Percentiles rank a stretch among this genome's conserved stretches.
phyloP scores from a whole-genome alignment of 2,888 invertebrate species.

The Drosophila fulvimacula region DNA sequence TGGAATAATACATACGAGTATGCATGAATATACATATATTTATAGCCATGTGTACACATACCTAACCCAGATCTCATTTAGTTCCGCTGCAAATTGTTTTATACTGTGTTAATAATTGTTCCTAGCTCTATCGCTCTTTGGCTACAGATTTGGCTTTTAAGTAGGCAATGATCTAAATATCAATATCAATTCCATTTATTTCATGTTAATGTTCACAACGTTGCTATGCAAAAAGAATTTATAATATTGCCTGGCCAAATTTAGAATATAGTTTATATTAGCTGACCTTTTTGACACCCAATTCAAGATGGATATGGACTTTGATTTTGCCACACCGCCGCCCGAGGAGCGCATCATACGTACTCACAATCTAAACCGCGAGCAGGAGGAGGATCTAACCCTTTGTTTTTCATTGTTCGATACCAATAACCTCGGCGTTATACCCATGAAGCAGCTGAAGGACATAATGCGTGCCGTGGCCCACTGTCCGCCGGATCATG shows the following conservation, averaged over 20 bases:
- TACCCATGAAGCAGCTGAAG: conserved; percentile 51
- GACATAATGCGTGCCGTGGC: conserved; percentile 53
- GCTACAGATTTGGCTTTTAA: not conserved
- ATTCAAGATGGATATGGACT: conserved; percentile 56
- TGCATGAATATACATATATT: not conserved
- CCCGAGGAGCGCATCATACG: conserved; percentile 54
- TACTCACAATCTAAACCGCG: conserved; percentile 36
- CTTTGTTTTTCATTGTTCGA: conserved; percentile 58
- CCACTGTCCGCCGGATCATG: conserved; percentile 56
- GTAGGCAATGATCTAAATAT: not conserved
- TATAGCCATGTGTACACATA: not conserved
- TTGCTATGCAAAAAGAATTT: not conserved
- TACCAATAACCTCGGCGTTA: conserved; percentile 18
- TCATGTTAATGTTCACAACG: not conserved
- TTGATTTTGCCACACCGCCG: conserved; percentile 53
- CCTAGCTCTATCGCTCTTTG: not conserved
- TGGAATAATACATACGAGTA: not conserved
- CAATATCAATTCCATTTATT: not conserved
- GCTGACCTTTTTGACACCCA: not conserved
- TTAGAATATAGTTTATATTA: not conserved
- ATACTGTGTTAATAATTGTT: not conserved
- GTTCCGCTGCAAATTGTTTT: not conserved
- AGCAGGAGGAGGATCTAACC: conserved; percentile 46
- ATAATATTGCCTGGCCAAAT: conserved; percentile 6
- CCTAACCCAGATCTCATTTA: not conserved